phyloP scores from a whole-genome alignment of 2,888 invertebrate genomes.

The Spilosoma lubricipeda region DNA sequence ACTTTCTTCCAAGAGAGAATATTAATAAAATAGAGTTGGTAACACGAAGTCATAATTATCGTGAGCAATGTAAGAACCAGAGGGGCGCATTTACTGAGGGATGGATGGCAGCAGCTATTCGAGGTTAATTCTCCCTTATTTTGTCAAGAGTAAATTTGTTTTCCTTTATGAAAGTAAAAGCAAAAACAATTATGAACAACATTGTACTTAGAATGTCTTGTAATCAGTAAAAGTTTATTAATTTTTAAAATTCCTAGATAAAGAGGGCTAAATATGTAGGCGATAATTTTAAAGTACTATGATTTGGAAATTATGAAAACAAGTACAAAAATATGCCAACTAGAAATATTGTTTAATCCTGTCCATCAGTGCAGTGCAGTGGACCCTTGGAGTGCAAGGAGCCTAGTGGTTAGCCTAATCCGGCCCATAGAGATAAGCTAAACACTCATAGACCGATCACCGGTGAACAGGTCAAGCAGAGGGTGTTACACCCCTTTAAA shows the following conservation, averaged over 20 bases:
- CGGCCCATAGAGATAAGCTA: too few species aligned
- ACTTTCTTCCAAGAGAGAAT: background rate
- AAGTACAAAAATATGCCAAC: background rate
- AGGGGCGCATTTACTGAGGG: conserved; percentile 11
- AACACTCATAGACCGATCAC: too few species aligned
- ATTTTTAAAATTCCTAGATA: background rate
- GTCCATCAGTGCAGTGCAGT: too few species aligned
- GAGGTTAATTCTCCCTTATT: conserved; percentile 10
- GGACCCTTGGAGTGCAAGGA: too few species aligned
- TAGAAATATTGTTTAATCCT: too few species aligned
- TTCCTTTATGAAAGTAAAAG: conserved; percentile 6
- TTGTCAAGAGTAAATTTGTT: conserved; percentile 11
- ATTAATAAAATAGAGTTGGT: conserved; percentile 11
- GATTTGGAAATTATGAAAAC: background rate
- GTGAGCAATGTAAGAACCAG: conserved; percentile 9
- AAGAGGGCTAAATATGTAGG: too few species aligned
- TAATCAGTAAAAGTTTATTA: background rate
- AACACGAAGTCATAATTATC: conserved; percentile 13
- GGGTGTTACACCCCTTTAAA: too few species aligned
- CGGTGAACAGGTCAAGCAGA: too few species aligned
- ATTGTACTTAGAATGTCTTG: background rate
- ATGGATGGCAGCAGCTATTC: background rate
- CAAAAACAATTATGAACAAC: background rate
- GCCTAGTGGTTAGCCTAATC: too few species aligned
- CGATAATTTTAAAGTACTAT: background rate